These are phyloP conservation scores for Harpalus rufipes DNA, from an alignment of 2,888 invertebrate genomes.

Conservation along the genomic window DNA sequence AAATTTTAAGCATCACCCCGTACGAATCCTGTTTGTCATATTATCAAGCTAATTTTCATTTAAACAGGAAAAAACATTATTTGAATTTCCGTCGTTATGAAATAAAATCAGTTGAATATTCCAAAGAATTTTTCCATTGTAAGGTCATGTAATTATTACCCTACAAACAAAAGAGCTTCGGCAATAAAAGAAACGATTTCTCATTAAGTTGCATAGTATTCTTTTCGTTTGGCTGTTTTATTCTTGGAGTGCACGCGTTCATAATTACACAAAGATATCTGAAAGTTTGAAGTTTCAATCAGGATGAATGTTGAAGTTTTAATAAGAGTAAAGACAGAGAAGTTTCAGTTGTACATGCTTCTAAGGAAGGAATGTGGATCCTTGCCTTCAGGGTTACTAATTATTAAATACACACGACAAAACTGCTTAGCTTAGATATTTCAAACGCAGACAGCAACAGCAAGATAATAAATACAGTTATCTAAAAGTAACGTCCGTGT, in stretches of 20 bases:
- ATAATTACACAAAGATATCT: constrained; percentile 42
- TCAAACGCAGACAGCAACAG: not conserved
- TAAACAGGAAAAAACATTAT: too few relatives aligned
- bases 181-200: not conserved
- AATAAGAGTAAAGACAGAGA: constrained; percentile 12
- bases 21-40: too few relatives aligned
- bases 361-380: not conserved
- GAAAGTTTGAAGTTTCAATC: constrained; percentile 29
- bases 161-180: not conserved
- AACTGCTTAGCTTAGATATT: not conserved
- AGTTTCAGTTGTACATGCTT: not conserved
- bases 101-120: not conserved
- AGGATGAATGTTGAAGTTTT: constrained; percentile 8
- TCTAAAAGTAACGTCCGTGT: too few relatives aligned
- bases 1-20: too few relatives aligned
- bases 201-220: not conserved
- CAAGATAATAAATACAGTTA: not conserved
- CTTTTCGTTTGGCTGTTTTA: not conserved
- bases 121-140: not conserved
- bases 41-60: too few relatives aligned
- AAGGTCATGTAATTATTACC: not conserved
- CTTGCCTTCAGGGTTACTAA: not conserved
- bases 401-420: constrained; percentile 4
- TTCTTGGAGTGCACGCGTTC: not conserved
- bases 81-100: not conserved